phyloP scores from a whole-genome alignment of 2,888 invertebrate species.

The Operophtera brumata region DNA sequence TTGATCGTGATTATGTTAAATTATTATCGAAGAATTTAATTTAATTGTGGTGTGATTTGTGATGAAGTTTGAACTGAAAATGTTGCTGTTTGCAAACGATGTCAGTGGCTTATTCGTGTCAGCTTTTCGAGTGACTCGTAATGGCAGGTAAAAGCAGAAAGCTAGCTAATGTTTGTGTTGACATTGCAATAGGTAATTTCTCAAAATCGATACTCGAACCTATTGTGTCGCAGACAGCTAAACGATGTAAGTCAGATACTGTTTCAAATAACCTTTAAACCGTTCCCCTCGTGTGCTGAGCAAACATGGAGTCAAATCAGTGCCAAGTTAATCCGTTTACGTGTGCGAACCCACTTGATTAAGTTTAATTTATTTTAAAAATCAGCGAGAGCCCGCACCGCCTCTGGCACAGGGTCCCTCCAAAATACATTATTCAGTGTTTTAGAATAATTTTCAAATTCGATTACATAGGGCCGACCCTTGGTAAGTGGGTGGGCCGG shows the following conservation, averaged over 20 bases:
- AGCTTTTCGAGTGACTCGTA: too few species aligned
- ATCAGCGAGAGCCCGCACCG: constrained; percentile 70
- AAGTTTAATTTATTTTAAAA: constrained; percentile 81
- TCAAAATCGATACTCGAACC: constrained; percentile 13
- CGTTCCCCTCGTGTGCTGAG: constrained; percentile 65
- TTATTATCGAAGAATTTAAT: too few species aligned
- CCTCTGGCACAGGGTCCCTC: constrained; percentile 73
- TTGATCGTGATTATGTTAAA: too few species aligned
- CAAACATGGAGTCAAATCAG: constrained; percentile 79
- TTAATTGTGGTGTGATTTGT: too few species aligned
- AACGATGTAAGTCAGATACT: constrained; percentile 58
- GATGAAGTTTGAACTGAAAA: too few species aligned
- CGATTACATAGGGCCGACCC: constrained; percentile 81
- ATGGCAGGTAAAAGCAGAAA: background rate
- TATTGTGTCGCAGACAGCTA: constrained; percentile 28
- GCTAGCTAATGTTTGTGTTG: background rate
- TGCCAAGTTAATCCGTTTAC: constrained; percentile 80
- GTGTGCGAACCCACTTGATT: constrained; percentile 81
- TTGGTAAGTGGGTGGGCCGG: constrained; percentile 77
- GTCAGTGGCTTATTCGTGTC: too few species aligned
- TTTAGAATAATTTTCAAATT: constrained; percentile 82
- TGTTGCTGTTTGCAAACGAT: too few species aligned
- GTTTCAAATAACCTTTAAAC: constrained; percentile 69
- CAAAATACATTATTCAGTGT: constrained; percentile 81
- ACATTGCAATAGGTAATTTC: constrained; percentile 5